Evolutionary conservation across 2,888 invertebrate species (phyloP), one percentile per base, ranked within the genome.

Genomic region (Perizoma affinitatum): DNA sequence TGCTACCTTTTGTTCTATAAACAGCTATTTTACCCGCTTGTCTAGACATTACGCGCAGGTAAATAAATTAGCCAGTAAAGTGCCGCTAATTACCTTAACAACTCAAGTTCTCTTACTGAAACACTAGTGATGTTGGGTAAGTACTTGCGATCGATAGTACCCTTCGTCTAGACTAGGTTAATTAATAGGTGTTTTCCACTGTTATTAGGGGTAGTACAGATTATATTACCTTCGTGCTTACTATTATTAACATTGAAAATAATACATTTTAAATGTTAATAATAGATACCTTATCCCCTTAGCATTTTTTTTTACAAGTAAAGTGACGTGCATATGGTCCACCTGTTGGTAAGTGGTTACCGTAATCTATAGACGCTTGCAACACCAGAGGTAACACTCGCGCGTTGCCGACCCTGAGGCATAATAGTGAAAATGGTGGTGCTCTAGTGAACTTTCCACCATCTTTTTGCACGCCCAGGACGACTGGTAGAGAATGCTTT

Each of bases 51-150:
- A 86, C 77, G 79, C 76, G 75, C 79, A 82, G 80, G 82, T 83
- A 85, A 87, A 87, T 86, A 87, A 86, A 87, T 87, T 86, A 86
- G 80, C 78, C 76, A 65, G 76, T 78, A 79, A 81, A 83, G 76
- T 84, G 80, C 78, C 73, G 76, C 82, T 84, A 84, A 87, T 87
- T 84, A 85, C 75, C 71, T 70, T 78, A 74, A 79, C 76, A 78
- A 80, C 72, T 78, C 49, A 73, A 78, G 80, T 80, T 81, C 80
- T 80, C 75, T 79, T 76, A 74, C 75, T 76, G 65, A 66, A 78
- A 76, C 68, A 73, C 68, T 70, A 69, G 73, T 42, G 22, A 22
- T 44, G 44, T 77, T 70, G 71, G 76, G 72, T 74, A 68, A 66
- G 52, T 56, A 65, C 41, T 33, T 9, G 41, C 76, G 74, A 76